Evolutionary conservation across 1,140 invertebrate species (phyloP), one percentile per base, ranked within the genome.

Genomic region (Trachelipus rathkii): DNA sequence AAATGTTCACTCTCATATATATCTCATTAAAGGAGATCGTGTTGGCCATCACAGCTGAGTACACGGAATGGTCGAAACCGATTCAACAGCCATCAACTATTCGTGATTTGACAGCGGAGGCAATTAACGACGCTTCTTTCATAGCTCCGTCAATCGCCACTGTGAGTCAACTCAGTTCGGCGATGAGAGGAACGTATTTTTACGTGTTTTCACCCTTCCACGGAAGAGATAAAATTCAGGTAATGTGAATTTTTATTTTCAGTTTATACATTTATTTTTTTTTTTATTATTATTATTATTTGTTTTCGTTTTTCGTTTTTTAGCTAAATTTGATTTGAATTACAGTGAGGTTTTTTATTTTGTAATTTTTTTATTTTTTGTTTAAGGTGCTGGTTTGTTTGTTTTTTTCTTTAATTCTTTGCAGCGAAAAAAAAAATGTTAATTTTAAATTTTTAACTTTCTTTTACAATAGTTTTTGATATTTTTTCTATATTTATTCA

Each of bases 21-120:
- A 4, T n/a, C 21, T n/a, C 10, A 11, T 11, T 70, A 70, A 21
- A 70, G 68, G 68, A 70, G 10, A 70, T 70, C 21, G 1, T 70
- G 68, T 70, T 70, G 68, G 68, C 68, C 4, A 70, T 70, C 24
- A 70, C 24, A 21, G 68, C 19, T 70, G 68, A 70, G 21, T 70
- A 70, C 68, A 70, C 68, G 4, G 68, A 70, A 13, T 70, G 68
- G 68, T 21, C 19, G 6, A 11, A 21, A 15, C 68, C 68, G 10
- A 33, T 70, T 33, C 68, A 70, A 24, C 68, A 70, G 10, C 68
- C 68, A 21, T 11, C 21, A 21, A 70, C 19, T 0, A 70, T 70
- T 33, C 23, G 68, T 2, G 68, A 70, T 24, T 33, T 70, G 68
- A 70, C 24, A 21, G 68, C 68, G 0, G 68, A 70, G 68, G 68